These are phyloP conservation scores for Macrochelys suwanniensis DNA, from an alignment of 2,797 vertebrate species.

Conservation along the genomic window DNA sequence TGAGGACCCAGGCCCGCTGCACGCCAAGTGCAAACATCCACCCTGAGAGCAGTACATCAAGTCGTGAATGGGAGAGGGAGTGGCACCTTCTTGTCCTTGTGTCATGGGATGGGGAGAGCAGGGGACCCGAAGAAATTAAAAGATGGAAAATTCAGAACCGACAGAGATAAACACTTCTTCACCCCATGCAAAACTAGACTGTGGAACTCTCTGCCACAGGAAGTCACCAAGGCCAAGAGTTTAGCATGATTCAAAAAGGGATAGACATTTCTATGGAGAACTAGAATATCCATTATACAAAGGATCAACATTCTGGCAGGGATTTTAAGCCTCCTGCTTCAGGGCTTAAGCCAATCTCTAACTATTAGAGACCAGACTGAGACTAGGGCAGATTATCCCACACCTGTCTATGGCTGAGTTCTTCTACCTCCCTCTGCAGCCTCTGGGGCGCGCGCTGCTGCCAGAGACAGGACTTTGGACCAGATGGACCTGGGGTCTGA, in stretches of 20 bases:
- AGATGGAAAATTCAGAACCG: background rate
- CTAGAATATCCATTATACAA: background rate
- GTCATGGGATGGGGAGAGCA: no score
- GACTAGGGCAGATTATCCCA: background rate
- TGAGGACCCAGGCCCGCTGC: background rate
- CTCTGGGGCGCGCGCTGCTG: background rate
- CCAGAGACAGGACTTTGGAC: background rate
- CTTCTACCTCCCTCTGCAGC: no score
- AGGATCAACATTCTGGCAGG: background rate
- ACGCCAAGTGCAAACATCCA: background rate
- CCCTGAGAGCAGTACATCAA: background rate
- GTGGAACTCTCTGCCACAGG: background rate
- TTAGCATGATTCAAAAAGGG: background rate
- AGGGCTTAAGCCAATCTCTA: background rate
- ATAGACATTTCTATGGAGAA: background rate
- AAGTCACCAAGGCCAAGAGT: background rate
- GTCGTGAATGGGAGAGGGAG: background rate
- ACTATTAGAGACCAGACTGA: background rate
- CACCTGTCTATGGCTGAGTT: background rate
- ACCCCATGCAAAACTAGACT: background rate
- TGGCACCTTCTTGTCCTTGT: background rate
- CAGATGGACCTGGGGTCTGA: background rate
- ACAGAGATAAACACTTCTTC: no score
- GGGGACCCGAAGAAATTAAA: background rate
- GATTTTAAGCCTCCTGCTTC: background rate